Conservation (phyloP, 1,140 invertebrate genomes). For the Ctenoplectra terminalis region DNA sequence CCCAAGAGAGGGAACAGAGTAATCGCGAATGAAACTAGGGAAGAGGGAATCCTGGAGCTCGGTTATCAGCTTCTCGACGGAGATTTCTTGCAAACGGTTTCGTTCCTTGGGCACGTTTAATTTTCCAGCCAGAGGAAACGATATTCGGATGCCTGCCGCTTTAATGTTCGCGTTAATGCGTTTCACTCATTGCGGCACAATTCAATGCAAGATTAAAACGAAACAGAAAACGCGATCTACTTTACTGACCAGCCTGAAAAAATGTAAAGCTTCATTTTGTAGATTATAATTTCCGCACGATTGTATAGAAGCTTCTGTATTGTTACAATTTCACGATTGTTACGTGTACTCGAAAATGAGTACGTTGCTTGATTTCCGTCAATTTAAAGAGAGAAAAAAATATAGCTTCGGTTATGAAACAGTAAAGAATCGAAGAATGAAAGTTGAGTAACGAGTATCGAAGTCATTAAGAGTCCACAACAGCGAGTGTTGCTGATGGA, state of each 20-base stretch:
- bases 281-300: too few species aligned
- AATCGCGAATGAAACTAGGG: constrained; percentile 17
- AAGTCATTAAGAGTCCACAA: too few species aligned
- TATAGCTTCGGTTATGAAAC: too few species aligned
- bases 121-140: constrained; percentile 15
- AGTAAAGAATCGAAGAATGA: too few species aligned
- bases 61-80: constrained; percentile 26
- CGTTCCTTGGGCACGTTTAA: constrained; percentile 15
- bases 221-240: not conserved
- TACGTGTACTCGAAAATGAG: too few species aligned
- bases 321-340: too few species aligned
- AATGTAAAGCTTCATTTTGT: too few species aligned
- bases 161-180: constrained; percentile 18
- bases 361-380: too few species aligned
- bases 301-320: too few species aligned
- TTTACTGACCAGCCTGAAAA: too few species aligned
- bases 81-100: constrained; percentile 32
- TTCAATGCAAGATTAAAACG: not conserved
- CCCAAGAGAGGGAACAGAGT: not conserved
- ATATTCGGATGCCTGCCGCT: constrained; percentile 7
- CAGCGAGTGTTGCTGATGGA: not conserved
- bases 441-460: too few species aligned
- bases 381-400: too few species aligned
- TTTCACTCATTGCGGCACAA: constrained; percentile 2
- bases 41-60: not conserved